phyloP scores from a whole-genome alignment of 2,888 invertebrate species.

The Loripinus fragilis region DNA sequence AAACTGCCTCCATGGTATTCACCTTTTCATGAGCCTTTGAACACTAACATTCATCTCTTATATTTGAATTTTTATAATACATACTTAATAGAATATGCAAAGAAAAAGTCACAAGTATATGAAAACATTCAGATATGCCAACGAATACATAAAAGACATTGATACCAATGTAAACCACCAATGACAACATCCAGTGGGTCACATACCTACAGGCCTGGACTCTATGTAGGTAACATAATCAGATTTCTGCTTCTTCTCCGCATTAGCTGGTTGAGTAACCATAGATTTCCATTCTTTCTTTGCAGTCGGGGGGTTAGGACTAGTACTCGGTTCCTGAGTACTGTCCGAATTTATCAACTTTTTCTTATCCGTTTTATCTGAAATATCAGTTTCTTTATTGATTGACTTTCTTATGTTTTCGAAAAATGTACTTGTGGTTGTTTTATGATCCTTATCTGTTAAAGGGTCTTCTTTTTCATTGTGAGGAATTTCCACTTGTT shows the following conservation, averaged over 20 bases:
- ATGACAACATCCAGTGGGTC: not conserved
- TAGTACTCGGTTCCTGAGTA: conserved; percentile 60
- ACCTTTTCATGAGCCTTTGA: too few relatives aligned
- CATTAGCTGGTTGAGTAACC: conserved; percentile 60
- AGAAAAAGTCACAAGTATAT: too few relatives aligned
- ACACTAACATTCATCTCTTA: too few relatives aligned
- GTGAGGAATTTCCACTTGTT: conserved; percentile 8
- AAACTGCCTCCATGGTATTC: too few relatives aligned
- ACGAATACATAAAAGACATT: too few relatives aligned
- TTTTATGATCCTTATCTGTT: not conserved
- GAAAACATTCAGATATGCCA: too few relatives aligned
- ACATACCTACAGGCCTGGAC: conserved; percentile 67
- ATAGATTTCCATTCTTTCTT: conserved; percentile 55
- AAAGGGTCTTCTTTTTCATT: not conserved
- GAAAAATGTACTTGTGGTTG: not conserved
- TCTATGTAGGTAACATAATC: conserved; percentile 63
- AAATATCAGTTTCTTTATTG: conserved; percentile 1
- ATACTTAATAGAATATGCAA: too few relatives aligned
- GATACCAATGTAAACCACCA: not conserved
- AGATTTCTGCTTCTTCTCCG: conserved; percentile 46
- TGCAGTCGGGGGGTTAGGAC: conserved; percentile 72
- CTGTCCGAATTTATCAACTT: conserved; percentile 45
- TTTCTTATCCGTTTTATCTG: conserved; percentile 15
- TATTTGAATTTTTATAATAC: too few relatives aligned
- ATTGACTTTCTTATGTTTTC: conserved; percentile 4